Percentiles rank a stretch among this genome's conserved stretches.
These are phyloP conservation scores for Raja brachyura DNA, from an alignment of 2,113 vertebrate genomes.

Conservation along the genomic window DNA sequence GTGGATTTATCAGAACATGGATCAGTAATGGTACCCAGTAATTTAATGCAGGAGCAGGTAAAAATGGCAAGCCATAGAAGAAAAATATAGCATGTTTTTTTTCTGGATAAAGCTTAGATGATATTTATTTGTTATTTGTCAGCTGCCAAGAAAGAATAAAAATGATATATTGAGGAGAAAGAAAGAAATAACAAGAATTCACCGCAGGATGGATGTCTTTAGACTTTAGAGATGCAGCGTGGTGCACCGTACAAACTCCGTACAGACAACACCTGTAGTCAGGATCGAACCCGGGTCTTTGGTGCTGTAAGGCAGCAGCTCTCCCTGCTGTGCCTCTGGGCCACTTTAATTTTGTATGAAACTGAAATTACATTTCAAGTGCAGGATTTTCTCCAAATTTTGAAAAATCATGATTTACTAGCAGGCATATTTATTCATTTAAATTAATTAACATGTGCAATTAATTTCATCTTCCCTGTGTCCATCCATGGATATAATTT, in stretches of 20 bases:
- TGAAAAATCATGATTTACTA: neutral
- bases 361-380: neutral
- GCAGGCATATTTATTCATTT: neutral
- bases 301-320: too few species aligned
- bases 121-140: neutral
- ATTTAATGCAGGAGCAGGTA: constrained; percentile 7
- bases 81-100: neutral
- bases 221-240: too few species aligned
- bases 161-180: neutral
- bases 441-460: neutral
- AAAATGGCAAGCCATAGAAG: neutral
- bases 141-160: neutral
- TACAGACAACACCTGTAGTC: too few species aligned
- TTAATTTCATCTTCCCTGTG: neutral
- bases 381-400: neutral
- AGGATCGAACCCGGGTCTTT: too few species aligned
- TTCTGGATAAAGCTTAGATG: neutral
- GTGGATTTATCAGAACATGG: neutral
- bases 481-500: too few species aligned
- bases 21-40: neutral
- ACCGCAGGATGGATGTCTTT: neutral
- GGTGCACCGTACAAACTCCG: too few species aligned
- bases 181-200: neutral
- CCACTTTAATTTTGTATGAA: neutral
- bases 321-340: too few species aligned